phyloP scores from a whole-genome alignment of 2,888 invertebrate genomes.

The Operophtera brumata region DNA sequence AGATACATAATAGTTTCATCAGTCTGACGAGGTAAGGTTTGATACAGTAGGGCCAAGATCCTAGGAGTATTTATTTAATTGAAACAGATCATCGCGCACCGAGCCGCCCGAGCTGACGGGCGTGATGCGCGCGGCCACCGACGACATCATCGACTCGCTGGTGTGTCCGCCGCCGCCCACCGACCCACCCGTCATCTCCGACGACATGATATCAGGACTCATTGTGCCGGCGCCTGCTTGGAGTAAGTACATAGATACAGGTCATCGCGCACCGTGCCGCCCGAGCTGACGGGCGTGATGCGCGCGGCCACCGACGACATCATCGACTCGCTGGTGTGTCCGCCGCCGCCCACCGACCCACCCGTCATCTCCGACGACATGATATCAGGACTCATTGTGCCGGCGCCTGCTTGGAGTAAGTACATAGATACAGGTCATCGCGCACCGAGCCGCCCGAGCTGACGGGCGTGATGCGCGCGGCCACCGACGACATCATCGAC shows the following conservation, averaged over 20 bases:
- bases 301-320: constrained; percentile 95
- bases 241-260: constrained; percentile 68
- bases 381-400: constrained; percentile 97
- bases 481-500: constrained; percentile 97
- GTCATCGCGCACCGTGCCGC: constrained; percentile 90
- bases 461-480: constrained; percentile 87
- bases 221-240: constrained; percentile 98
- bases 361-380: constrained; percentile 96
- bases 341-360: constrained; percentile 96
- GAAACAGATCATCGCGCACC: constrained; percentile 86
- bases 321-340: constrained; percentile 97
- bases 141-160: constrained; percentile 96
- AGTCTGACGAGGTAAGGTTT: too few species aligned
- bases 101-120: constrained; percentile 89
- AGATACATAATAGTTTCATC: too few species aligned
- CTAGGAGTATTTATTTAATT: too few species aligned
- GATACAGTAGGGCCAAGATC: too few species aligned
- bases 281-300: constrained; percentile 87
- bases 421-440: constrained; percentile 83
- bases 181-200: constrained; percentile 95
- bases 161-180: constrained; percentile 98
- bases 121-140: constrained; percentile 90
- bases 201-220: constrained; percentile 97
- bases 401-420: too few species aligned
- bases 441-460: constrained; percentile 90